Base-by-base conservation (phyloP, 2,113 vertebrate species). In the Mustela nigripes region DNA sequence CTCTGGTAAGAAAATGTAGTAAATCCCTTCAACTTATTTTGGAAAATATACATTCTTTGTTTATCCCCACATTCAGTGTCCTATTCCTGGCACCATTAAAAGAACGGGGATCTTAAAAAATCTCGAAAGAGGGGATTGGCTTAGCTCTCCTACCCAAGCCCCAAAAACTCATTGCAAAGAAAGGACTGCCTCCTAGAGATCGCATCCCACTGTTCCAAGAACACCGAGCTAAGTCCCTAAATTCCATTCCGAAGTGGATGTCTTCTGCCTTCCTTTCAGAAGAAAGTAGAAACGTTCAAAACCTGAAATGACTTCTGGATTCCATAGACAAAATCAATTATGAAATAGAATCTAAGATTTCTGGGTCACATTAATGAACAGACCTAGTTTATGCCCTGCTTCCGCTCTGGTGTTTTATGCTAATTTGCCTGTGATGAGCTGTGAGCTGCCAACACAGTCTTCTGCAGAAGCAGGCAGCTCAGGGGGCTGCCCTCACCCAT, bases 281-380 rank as follows among this genome's bases (percentile, higher is more conserved):
- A 89, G 91, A 63, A 91, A 93, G 50, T 12, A 36, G 28, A 53
- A 89, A 31, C 67, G 5, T 5, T 53, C 16, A 88, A 63, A 58
- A 8, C 8, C 42, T 71, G 16, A 84, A 80, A n/a, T 94, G 16
- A 67, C 81, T 91, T 81, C 87, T 78, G 65, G 58, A 62, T 73
- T 89, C 85, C 45, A 67, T 28, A 95, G 60, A 78, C 45, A 74
- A 93, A 88, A 48, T 7, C 22, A 18, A 14, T 81, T 62, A 60
- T 48, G 81, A 97, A 91, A 36, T 39, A 82, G 56, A 76, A 88
- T 21, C 2, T 2, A 22, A 11, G 71, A 65, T 90, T 97, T 96
- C 91, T 92, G 82, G 89, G 83, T 89, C 87, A 74, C 73, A 4
- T 63, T 74, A 73, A 48, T 56, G 62, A 87, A 50, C 1, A 89